Evolutionary conservation across 2,113 vertebrate genomes (phyloP).

Genomic region (Mirounga angustirostris): DNA sequence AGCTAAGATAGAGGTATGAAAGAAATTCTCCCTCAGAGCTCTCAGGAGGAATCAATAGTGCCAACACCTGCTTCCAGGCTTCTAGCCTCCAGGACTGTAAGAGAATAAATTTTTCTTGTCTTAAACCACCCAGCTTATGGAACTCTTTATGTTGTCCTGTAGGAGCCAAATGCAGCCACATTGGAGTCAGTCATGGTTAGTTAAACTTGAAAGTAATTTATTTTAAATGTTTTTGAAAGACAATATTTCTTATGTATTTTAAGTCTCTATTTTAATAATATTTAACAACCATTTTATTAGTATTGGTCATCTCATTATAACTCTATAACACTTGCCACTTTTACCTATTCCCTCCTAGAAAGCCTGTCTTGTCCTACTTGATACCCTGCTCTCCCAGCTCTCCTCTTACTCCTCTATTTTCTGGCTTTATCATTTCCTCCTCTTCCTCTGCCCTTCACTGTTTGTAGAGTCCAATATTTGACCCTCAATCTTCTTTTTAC

Average conservation of each 20-base stretch:
- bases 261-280: conserved; percentile 6
- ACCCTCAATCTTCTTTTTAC: not conserved
- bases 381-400: not conserved
- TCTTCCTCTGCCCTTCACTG: not conserved
- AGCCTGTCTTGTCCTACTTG: not conserved
- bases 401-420: not conserved
- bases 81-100: not conserved
- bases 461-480: not conserved
- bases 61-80: not conserved
- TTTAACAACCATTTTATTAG: not conserved
- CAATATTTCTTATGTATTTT: not conserved
- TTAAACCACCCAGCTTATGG: not conserved
- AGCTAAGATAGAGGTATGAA: not conserved
- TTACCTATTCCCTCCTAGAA: not conserved
- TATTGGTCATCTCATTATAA: not conserved
- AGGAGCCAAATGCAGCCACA: not conserved
- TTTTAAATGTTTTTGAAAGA: conserved; percentile 15
- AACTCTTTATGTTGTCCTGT: not conserved
- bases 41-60: not conserved
- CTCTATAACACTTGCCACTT: not conserved
- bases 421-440: not conserved
- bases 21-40: not conserved
- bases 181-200: not conserved
- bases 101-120: not conserved
- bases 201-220: conserved; percentile 31